Base-by-base conservation (phyloP, 2,888 invertebrate genomes). In the Drosophila setosimentum region DNA sequence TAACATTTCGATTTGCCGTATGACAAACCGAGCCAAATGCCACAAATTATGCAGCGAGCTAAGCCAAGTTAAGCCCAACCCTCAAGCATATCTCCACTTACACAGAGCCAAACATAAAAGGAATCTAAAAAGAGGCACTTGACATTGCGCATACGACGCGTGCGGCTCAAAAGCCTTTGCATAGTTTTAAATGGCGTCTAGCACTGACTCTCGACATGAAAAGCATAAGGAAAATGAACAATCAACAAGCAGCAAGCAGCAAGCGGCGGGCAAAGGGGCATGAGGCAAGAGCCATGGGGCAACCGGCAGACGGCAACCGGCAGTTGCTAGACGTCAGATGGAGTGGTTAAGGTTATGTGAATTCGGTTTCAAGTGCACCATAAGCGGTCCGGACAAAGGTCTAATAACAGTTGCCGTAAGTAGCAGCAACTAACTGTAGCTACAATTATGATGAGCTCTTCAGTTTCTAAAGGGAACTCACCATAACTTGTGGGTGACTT, bases 1-100 rank as follows among this genome's bases (percentile, higher is more conserved):
- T 85, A 85, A 90, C 85, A 86, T 90, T 85, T 85, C 85, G 85
- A 85, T 85, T 85, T 90, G 90, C 87, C 73, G 73, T 85, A 90
- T 90, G 85, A 85, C 85, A 85, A 90, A 75, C 83, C 75, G 72
- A 82, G 76, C 85, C 80, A 65, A 75, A 82, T 82, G 82, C 78
- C 82, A 78, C 79, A 85, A 84, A 87, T 88, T 88, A 88, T 90
- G 89, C 79, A 79, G 61, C 67, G 61, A 62, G 63, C 54, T 37
- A 40, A 40, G 16, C 35, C 55, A 27, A 55, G 35, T 11, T 18
- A 27, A 57, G 29, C 50, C 35, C 13, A 32, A 35, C 42, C n/a
- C 29, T 3, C 32, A 0, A 4, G 30, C 35, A n/a, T 37, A n/a
- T n/a, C 29, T 8, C 27, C 16, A 35, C 35, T 35, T 54, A 51